Evolutionary conservation across 2,888 invertebrate species (phyloP).

Genomic region (Lycaena phlaeas): DNA sequence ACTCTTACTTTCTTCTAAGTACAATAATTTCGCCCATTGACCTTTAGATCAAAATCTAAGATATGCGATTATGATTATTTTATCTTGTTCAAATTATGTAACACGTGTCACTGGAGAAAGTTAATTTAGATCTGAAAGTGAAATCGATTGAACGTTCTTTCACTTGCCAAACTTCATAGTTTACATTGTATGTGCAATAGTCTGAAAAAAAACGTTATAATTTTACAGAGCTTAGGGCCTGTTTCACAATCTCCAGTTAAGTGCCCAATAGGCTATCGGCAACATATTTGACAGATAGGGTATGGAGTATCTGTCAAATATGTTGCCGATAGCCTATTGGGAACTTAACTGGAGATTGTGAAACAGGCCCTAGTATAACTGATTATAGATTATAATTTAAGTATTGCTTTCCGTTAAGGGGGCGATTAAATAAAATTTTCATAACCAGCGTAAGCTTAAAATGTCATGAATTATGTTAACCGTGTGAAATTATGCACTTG

Average conservation of each 20-base stretch:
- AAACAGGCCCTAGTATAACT: no score
- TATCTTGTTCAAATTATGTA: constrained; percentile 64
- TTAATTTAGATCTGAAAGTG: constrained; percentile 74
- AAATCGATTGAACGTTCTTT: constrained; percentile 73
- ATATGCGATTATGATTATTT: constrained; percentile 55
- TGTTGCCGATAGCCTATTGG: no score
- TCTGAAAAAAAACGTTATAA: constrained; percentile 37
- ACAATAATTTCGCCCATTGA: constrained; percentile 25
- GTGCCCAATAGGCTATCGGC: no score
- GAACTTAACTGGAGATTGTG: no score
- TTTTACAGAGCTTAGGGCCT: no score
- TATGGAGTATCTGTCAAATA: no score
- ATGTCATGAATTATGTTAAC: neutral
- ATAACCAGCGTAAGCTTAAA: neutral
- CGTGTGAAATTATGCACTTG: neutral
- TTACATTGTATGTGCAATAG: constrained; percentile 32
- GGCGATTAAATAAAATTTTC: no score
- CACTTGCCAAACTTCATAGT: constrained; percentile 62
- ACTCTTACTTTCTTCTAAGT: constrained; percentile 4
- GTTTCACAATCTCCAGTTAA: no score
- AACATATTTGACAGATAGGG: no score
- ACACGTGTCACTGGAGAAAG: constrained; percentile 72
- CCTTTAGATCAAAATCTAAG: constrained; percentile 44
- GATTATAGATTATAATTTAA: no score
- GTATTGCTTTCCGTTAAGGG: no score